Evolutionary conservation across 2,113 vertebrate genomes (phyloP), one percentile per base, ranked within the genome.

Genomic region (Porphyrio hochstetteri): DNA sequence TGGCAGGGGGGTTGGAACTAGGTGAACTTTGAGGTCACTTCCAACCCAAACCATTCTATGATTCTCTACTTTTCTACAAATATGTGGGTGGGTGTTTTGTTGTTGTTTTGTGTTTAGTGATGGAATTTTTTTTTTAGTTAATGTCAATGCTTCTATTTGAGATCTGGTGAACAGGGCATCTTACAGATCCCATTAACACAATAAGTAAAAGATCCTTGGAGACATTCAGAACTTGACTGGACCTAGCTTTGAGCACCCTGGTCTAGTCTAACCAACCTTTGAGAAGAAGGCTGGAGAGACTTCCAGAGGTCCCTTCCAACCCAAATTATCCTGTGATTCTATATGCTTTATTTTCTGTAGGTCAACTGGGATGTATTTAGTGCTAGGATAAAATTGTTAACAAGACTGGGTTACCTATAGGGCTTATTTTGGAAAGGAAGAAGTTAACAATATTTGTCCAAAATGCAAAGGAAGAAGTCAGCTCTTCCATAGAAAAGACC

Each of bases 151-250:
- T 77, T 48, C 63, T 38, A 9, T 80, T 61, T 72, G 63, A 65
- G 28, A 70, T 76, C 18, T 33, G 38, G 15, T 60, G 42, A 67
- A 13, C 0, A 71, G 25, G 8, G 2, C 13, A 80, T 35, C 27
- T 70, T 25, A 75, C 4, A 69, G 36, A 57, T 31, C 16, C 38
- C 21, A 11, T 12, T 17, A 17, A 16, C 15, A 53, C 0, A 1
- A 38, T 0, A 48, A 19, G 7, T n/a, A 56, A 64, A 82, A 82
- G 29, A 44, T 21, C 14, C 16, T 53, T 76, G 53, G 57, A 90
- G 7, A 35, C 11, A 33, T 55, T 50, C 5, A 86, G 16, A 93
- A 57, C 29, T 46, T 44, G 19, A 64, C 11, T 13, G 36, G 33
- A 44, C 4, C 13, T 16, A 27, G 5, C 16, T 27, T 16, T 35